Percentiles rank a stretch among this genome's conserved stretches.
These are phyloP conservation scores for Rhodeus uyekii DNA, from an alignment of 2,797 vertebrate genomes.

Conservation along the genomic window DNA sequence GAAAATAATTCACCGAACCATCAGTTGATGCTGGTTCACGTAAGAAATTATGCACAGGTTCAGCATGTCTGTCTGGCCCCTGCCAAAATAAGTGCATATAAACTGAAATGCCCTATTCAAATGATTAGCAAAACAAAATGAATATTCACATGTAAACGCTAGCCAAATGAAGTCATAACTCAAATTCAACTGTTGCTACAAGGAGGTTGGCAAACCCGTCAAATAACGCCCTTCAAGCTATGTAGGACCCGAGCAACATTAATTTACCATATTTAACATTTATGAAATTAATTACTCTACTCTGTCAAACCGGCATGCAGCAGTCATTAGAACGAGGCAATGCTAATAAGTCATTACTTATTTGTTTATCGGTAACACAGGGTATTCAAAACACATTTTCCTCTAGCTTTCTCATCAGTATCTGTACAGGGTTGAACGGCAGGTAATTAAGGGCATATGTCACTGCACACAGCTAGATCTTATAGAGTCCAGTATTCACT, in stretches of 20 bases:
- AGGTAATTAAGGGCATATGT: conserved; percentile 46
- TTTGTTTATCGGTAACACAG: conserved; percentile 33
- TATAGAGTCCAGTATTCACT: conserved; percentile 30
- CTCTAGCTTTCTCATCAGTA: conserved; percentile 14
- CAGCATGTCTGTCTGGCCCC: background rate
- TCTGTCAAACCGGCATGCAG: conserved; percentile 44
- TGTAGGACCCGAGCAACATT: conserved; percentile 33
- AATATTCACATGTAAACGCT: conserved; percentile 42
- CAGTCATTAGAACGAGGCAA: conserved; percentile 31
- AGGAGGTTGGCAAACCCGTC: conserved; percentile 41
- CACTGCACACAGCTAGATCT: conserved; percentile 22
- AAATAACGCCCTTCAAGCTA: conserved; percentile 38
- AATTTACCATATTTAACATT: conserved; percentile 58
- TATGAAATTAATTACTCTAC: conserved; percentile 55
- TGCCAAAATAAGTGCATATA: background rate
- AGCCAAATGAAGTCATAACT: conserved; percentile 46
- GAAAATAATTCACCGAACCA: background rate
- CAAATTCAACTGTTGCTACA: conserved; percentile 27
- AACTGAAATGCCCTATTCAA: conserved; percentile 4
- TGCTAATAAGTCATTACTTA: conserved; percentile 45
- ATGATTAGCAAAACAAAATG: conserved; percentile 16
- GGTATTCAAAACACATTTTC: conserved; percentile 21
- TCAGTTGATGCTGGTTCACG: background rate
- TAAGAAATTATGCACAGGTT: background rate
- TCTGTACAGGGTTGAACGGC: conserved; percentile 21